Evolutionary conservation across 2,797 vertebrate genomes (phyloP).

Genomic region (Delichon dasypus): DNA sequence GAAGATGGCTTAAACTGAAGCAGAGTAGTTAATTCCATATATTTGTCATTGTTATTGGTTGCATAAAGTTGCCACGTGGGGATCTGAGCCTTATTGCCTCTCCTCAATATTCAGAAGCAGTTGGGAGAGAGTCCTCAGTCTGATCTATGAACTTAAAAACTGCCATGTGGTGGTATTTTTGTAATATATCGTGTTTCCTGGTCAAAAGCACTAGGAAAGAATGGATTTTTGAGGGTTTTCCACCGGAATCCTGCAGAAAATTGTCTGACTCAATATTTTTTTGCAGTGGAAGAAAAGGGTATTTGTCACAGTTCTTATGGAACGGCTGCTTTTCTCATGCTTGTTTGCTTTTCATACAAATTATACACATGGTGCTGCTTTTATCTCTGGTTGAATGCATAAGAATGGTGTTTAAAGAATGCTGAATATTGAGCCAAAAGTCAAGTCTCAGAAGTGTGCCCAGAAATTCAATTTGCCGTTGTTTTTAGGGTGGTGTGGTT

Average conservation of each 20-base stretch:
- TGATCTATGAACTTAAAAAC: neutral
- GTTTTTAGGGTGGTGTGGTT: neutral
- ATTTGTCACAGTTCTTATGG: neutral
- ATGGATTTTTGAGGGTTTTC: neutral
- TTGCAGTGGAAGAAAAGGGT: neutral
- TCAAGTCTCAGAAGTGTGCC: neutral
- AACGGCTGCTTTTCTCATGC: neutral
- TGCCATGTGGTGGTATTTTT: neutral
- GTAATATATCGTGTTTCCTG: neutral
- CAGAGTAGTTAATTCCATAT: neutral
- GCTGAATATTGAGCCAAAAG: neutral
- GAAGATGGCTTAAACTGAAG: neutral
- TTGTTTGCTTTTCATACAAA: neutral
- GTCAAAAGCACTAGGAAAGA: neutral
- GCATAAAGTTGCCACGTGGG: neutral
- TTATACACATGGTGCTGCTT: neutral
- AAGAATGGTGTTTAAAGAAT: neutral
- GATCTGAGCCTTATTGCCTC: neutral
- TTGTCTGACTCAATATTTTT: neutral
- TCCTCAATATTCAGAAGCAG: neutral
- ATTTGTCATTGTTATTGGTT: neutral
- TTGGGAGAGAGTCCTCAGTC: neutral
- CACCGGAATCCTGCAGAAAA: neutral
- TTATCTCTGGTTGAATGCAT: neutral
- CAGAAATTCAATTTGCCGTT: neutral